phyloP scores from a whole-genome alignment of 2,797 vertebrate species.

The Coregonus sp. region DNA sequence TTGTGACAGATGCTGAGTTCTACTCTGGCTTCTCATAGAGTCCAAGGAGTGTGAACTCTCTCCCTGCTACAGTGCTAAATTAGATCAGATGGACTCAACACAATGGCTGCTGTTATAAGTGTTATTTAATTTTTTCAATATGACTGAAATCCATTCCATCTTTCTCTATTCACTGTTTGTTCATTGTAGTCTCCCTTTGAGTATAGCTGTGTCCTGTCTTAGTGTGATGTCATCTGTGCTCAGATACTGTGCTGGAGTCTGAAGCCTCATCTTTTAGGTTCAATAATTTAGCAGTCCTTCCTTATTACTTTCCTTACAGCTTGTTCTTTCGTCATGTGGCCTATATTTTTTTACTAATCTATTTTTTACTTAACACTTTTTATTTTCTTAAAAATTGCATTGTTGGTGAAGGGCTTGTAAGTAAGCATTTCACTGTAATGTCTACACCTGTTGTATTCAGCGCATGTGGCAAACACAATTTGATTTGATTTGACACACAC shows the following conservation, averaged over 20 bases:
- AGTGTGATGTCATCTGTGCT: neutral
- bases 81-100: conserved; percentile 14
- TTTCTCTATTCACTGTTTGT: conserved; percentile 6
- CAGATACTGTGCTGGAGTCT: neutral
- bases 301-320: neutral
- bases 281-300: neutral
- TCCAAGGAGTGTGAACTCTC: conserved; percentile 40
- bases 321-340: neutral
- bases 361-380: too few relatives aligned
- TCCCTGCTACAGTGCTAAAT: conserved; percentile 34
- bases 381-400: too few relatives aligned
- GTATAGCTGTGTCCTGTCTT: neutral
- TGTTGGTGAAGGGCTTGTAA: too few relatives aligned
- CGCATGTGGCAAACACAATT: too few relatives aligned
- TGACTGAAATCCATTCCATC: neutral
- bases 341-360: neutral
- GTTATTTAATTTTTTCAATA: conserved; percentile 1
- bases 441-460: too few relatives aligned
- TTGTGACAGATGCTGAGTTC: conserved; percentile 46
- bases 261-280: neutral
- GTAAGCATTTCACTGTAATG: too few relatives aligned
- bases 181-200: neutral
- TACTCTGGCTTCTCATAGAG: conserved; percentile 39
- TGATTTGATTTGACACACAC: neutral
- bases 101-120: conserved; percentile 10